Base-by-base conservation (phyloP, 2,888 invertebrate genomes). In the Agriotes lineatus region DNA sequence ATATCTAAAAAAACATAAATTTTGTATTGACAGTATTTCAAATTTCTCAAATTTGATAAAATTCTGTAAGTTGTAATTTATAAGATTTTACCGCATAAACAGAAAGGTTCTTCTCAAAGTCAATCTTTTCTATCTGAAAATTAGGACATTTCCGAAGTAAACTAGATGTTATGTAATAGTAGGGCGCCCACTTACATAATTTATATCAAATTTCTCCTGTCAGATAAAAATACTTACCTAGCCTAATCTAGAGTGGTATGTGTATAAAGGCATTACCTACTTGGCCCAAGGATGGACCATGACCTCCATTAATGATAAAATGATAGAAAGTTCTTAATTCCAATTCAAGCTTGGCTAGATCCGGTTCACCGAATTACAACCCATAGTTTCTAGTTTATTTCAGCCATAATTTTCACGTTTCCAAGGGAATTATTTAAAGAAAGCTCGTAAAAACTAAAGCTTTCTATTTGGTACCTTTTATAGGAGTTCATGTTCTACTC, bases 171-270 rank as follows among this genome's bases (percentile, higher is more conserved):
- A n/a, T n/a, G n/a, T n/a, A n/a, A n/a, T n/a, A n/a, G n/a, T n/a
- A n/a, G 3, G 7, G 25, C 19, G n/a, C 48, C 19, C 25, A 48
- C 48, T 22, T 22, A 48, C 3, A 48, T 54, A 62, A 62, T 62
- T 54, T 54, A 54, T 54, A 18, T 22, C 12, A 54, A 62, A 62
- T 62, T 62, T 62, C 62, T 64, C 64, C 35, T 22, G 16, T 56
- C 64, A 52, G 30, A 44, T n/a, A 65, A 50, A 50, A 62, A 61
- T 56, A 67, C 61, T 61, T 57, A 61, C 57, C 67, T 57, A 67
- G 19, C 61, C 37, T 56, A 67, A 67, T 67, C 61, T 62, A 57
- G 37, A 25, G 48, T 62, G 67, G 67, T 67, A 67, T 67, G 63
- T 56, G 63, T 56, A 54, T 60, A 18, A 56, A 52, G 39, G 16